phyloP scores from a whole-genome alignment of 2,888 invertebrate genomes.

The Caenorhabditis auriculariae region DNA sequence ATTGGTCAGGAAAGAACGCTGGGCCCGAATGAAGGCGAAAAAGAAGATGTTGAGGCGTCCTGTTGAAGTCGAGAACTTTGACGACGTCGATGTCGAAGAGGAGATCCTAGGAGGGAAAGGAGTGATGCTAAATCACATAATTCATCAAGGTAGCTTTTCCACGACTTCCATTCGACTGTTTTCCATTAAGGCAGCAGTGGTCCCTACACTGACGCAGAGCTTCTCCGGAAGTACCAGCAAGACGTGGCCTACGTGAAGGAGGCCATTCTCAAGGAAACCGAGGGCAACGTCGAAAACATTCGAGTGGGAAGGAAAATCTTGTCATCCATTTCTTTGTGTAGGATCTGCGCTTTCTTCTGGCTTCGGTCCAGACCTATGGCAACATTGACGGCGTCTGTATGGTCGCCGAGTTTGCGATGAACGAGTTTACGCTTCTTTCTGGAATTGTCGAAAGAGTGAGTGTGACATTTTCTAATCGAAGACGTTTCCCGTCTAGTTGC shows the following conservation, averaged over 20 bases:
- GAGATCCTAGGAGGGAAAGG: conserved; percentile 25
- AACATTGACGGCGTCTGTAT: conserved; percentile 40
- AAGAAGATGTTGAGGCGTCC: conserved; percentile 22
- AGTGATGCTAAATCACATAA: conserved; percentile 25
- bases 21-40: conserved; percentile 29
- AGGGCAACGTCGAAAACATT: conserved; percentile 26
- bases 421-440: conserved; percentile 43
- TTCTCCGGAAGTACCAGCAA: conserved; percentile 25
- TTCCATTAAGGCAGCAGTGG: conserved; percentile 3
- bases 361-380: conserved; percentile 47
- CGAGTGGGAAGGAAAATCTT: too few species aligned
- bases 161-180: neutral
- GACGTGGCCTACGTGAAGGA: conserved; percentile 27
- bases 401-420: conserved; percentile 45
- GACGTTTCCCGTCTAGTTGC: conserved; percentile 22
- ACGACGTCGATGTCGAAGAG: conserved; percentile 22
- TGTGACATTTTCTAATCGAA: neutral
- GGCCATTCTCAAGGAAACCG: conserved; percentile 8
- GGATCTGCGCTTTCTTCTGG: conserved; percentile 41
- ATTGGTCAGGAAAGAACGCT: conserved; percentile 25
- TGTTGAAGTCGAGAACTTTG: conserved; percentile 20
- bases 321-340: conserved; percentile 3
- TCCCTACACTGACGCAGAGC: conserved; percentile 22
- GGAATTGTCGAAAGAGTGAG: conserved; percentile 42
- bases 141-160: conserved; percentile 10